Base-by-base conservation (phyloP, 2,888 invertebrate genomes). In the Andrena bucephala region DNA sequence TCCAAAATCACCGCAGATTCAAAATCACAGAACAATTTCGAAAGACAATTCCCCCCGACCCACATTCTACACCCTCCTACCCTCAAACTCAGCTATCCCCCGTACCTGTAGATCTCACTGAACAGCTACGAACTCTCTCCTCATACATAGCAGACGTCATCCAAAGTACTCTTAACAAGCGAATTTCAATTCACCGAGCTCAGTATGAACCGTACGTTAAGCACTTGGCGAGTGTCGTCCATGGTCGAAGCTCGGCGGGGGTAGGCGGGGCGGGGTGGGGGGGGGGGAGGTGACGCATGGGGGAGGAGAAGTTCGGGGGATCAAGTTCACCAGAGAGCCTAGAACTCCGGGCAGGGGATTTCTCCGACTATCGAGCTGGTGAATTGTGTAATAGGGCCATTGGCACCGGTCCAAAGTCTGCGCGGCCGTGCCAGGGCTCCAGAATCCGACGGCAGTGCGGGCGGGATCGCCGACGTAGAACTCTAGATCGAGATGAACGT, bases 361-460 rank as follows among this genome's bases (percentile, higher is more conserved):
- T 63, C 57, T 57, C 24, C 42, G 62, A 70, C 75, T 83, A 73
- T 83, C 69, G 74, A 69, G 73, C 66, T 20, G 20, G 50, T 54
- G 76, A 74, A 79, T 77, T 73, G 77, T 86, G 75, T 83, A 86
- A 84, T 54, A 86, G 77, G 79, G 70, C 69, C 84, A 74, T 80
- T 86, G 87, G 87, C 87, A 52, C 27, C 33, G 68, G 29, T 74
- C 87, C 85, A 85, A 84, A 85, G 80, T 74, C 68, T 54, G 79
- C 80, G 65, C 31, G 71, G 52, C 82, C 57, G 63, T 66, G 63
- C 63, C n/a, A 29, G 29, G 24, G 62, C 71, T 50, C 71, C 72
- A 73, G 81, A 59, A 81, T 81, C 63, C 81, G 20, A 50, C 48
- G 71, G 50, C 50, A 59, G 68, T 20, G 65, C 68, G 59, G 73